Base-by-base conservation (phyloP, 2,888 invertebrate genomes). In the Cantharis flavilabris region DNA sequence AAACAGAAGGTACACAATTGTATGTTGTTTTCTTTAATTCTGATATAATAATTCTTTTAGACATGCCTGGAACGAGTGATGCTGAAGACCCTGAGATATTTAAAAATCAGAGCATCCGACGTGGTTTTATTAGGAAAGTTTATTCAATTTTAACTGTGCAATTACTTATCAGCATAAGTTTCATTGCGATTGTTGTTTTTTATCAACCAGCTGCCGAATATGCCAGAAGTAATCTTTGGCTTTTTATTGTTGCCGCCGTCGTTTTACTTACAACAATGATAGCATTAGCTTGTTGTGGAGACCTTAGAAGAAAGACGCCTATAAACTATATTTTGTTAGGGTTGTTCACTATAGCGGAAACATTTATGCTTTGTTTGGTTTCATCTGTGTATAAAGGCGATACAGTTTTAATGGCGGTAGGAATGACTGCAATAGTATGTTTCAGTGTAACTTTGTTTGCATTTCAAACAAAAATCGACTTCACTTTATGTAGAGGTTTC, bases 381-480 rank as follows among this genome's bases (percentile, higher is more conserved):
- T 90, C 96, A 10, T 93, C 94, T 67, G 89, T 90, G 9, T 95
- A 93, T 85, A 79, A 83, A n/a, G 83, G 85, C 3, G 84, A 86
- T 63, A 86, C 85, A 92, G 95, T 96, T 9, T 86, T 97, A 84
- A 92, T 97, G 90, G 98, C 98, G 0, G 95, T 95, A 13, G 97
- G 96, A 1, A 94, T 98, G 73, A 97, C 97, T 13, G 93, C 95
- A 11, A 94, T 93, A 0, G 94, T 98, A 26, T 95, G 96, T 80
- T 89, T 98, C 13, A 95, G 93, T 0, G 89, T 98, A 77, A 98
- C 98, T 0, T 83, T 98, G 71, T 98, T 98, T 89, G 97, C 98
- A 4, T 94, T 98, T 89, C 98, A 98, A 89, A 98, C 98, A 0
- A 97, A 95, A 87, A 94, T 91, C 88, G 96, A 96, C 89, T 96